A percentile compares a stretch with the other conserved stretches of the same genome.
phyloP scores from a whole-genome alignment of 2,888 invertebrate species.

The Automeris io region DNA sequence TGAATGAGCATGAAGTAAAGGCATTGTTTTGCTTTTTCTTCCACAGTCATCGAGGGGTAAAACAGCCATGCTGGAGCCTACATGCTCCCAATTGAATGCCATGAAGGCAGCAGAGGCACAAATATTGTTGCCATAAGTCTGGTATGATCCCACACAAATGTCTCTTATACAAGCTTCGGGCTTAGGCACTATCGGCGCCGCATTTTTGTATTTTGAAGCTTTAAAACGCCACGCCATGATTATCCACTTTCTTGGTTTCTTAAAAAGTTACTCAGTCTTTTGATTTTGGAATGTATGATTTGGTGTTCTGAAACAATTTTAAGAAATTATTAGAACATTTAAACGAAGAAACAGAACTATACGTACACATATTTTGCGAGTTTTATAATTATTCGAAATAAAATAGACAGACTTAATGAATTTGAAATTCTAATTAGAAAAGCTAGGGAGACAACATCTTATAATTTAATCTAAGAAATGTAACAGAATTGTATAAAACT shows the following conservation, averaged over 20 bases:
- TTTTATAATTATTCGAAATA: background rate
- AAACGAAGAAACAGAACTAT: no score
- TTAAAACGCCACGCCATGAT: constrained; percentile 96
- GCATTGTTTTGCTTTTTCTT: constrained; percentile 92
- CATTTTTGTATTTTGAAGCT: constrained; percentile 99
- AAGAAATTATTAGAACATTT: no score
- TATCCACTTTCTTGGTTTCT: constrained; percentile 43
- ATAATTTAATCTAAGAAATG: no score
- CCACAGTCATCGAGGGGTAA: constrained; percentile 92
- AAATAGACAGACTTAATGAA: background rate
- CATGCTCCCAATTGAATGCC: constrained; percentile 97
- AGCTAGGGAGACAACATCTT: no score
- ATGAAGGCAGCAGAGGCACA: constrained; percentile 94
- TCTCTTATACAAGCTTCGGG: constrained; percentile 94
- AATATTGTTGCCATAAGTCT: constrained; percentile 97
- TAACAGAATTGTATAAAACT: no score
- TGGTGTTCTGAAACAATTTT: constrained; percentile 37
- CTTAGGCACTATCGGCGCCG: constrained; percentile 95
- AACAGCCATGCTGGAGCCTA: constrained; percentile 93
- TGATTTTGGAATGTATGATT: constrained; percentile 59
- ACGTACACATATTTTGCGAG: background rate
- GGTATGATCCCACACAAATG: constrained; percentile 93
- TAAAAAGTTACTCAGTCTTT: constrained; percentile 62
- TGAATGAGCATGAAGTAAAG: constrained; percentile 88
- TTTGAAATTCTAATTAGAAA: constrained; percentile 4